A percentile compares a stretch with the other conserved stretches of the same genome.
Evolutionary conservation across 2,888 invertebrate species (phyloP).

Genomic region (Hermaeophaga mercurialis): DNA sequence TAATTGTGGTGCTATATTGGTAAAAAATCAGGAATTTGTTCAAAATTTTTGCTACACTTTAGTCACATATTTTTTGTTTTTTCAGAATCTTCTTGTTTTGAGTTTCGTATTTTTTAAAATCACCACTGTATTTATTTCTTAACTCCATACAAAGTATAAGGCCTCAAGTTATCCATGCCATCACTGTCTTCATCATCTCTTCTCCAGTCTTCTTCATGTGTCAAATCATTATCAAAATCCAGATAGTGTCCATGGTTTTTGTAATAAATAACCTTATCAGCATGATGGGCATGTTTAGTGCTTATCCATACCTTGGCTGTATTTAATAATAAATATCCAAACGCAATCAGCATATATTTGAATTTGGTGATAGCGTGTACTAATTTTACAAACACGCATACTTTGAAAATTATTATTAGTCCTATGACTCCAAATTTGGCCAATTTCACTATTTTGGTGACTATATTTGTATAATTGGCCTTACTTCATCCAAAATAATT

Average conservation of each 20-base stretch:
- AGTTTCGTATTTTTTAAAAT: no score
- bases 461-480: no score
- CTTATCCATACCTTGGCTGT: slow-evolving; percentile 75
- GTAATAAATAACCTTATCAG: slow-evolving; percentile 79
- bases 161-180: not conserved
- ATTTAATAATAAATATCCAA: slow-evolving; percentile 71
- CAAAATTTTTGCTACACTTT: no score
- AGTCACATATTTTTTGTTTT: no score
- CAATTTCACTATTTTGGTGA: slow-evolving; percentile 70
- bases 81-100: no score
- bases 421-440: slow-evolving; percentile 71
- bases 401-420: slow-evolving; percentile 72
- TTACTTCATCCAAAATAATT: no score
- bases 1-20: no score
- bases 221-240: slow-evolving; percentile 64
- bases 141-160: not conserved
- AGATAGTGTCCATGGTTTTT: slow-evolving; percentile 84
- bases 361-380: slow-evolving; percentile 74
- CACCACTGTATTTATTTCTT: slow-evolving; percentile 1
- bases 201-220: slow-evolving; percentile 30
- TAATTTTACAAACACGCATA: slow-evolving; percentile 71
- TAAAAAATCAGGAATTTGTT: no score
- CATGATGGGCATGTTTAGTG: slow-evolving; percentile 68
- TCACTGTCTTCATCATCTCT: slow-evolving; percentile 7
- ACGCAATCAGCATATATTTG: slow-evolving; percentile 77